phyloP scores from a whole-genome alignment of 2,888 invertebrate species.

The Mylabris sibirica region DNA sequence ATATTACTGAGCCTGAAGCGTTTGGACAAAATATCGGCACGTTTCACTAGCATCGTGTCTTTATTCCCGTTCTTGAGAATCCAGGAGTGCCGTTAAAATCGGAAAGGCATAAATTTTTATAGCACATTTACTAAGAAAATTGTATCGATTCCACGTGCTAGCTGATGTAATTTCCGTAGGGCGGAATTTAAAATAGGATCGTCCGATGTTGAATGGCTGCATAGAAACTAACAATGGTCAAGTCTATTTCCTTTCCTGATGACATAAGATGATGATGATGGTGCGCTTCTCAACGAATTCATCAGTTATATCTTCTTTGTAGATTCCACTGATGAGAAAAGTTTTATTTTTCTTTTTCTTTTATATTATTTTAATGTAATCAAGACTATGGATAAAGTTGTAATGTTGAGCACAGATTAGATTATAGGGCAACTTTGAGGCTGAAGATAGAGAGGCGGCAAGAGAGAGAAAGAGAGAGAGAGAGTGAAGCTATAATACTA shows the following conservation, averaged over 20 bases:
- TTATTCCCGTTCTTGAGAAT: constrained; percentile 44
- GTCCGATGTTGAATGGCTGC: constrained; percentile 42
- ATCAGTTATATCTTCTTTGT: background rate
- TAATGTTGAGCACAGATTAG: constrained; percentile 45
- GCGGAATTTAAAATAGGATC: constrained; percentile 46
- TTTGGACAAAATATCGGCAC: constrained; percentile 32
- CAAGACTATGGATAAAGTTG: constrained; percentile 45
- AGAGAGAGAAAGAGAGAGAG: background rate
- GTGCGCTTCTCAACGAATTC: constrained; percentile 10
- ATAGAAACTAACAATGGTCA: constrained; percentile 53
- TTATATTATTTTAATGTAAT: constrained; percentile 45
- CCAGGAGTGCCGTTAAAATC: constrained; percentile 47
- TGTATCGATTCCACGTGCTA: constrained; percentile 50
- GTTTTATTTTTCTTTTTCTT: background rate
- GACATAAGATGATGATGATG: constrained; percentile 36
- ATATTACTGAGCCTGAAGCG: background rate
- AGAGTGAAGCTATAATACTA: constrained; percentile 29
- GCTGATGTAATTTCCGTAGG: constrained; percentile 51
- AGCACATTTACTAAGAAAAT: constrained; percentile 55
- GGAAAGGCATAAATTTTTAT: constrained; percentile 55
- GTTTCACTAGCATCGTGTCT: constrained; percentile 40
- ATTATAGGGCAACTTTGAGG: constrained; percentile 45
- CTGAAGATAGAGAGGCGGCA: constrained; percentile 11
- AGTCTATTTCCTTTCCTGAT: constrained; percentile 50
- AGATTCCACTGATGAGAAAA: constrained; percentile 28